These are phyloP conservation scores for Cryptus viduatorius DNA, from an alignment of 2,888 invertebrate species.

Conservation along the genomic window DNA sequence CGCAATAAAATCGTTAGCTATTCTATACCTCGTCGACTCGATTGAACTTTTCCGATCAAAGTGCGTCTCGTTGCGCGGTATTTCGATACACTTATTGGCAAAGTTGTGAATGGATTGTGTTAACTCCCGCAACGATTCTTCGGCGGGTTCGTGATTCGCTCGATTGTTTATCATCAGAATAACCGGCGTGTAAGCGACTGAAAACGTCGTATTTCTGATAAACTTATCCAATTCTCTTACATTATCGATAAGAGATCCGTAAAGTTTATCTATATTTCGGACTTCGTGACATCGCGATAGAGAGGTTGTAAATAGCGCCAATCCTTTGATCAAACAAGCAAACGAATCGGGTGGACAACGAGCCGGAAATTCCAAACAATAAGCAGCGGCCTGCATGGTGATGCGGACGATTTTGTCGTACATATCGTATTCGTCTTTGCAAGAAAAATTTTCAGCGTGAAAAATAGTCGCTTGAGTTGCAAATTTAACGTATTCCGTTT, in stretches of 20 bases:
- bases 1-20: slow-evolving; percentile 64
- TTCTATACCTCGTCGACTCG: slow-evolving; percentile 37
- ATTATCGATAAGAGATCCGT: slow-evolving; percentile 55
- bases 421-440: slow-evolving; percentile 70
- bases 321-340: slow-evolving; percentile 73
- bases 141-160: slow-evolving; percentile 15
- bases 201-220: slow-evolving; percentile 61
- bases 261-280: slow-evolving; percentile 61
- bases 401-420: slow-evolving; percentile 73
- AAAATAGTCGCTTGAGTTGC: slow-evolving; percentile 67
- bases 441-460: slow-evolving; percentile 68
- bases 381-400: slow-evolving; percentile 75
- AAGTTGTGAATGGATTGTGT: slow-evolving; percentile 65
- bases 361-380: slow-evolving; percentile 75
- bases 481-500: slow-evolving; percentile 74
- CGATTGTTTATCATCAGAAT: slow-evolving; percentile 60
- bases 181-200: slow-evolving; percentile 55
- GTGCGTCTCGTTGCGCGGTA: slow-evolving; percentile 9
- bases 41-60: slow-evolving; percentile 15
- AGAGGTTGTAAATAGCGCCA: slow-evolving; percentile 63
- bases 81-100: slow-evolving; percentile 64
- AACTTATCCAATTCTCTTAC: slow-evolving; percentile 62
- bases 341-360: slow-evolving; percentile 71
- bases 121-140: slow-evolving; percentile 59
- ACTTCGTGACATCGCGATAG: slow-evolving; percentile 58